Evolutionary conservation across 2,797 vertebrate genomes (phyloP).

Genomic region (Psittacula echo): DNA sequence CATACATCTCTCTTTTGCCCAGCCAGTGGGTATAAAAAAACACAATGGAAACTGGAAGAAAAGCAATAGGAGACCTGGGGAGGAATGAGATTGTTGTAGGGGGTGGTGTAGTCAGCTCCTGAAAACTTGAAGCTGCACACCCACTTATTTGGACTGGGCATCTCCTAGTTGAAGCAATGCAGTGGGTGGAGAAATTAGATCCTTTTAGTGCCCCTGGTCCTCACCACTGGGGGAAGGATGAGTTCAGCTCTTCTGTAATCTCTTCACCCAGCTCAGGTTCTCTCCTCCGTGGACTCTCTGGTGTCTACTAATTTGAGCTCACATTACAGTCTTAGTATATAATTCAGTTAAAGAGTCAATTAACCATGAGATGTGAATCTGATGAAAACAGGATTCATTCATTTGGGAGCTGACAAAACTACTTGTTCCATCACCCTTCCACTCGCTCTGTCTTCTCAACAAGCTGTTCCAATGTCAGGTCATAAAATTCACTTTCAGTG

Average conservation of each 20-base stretch:
- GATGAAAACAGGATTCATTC: slow-evolving; percentile 39
- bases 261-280: not conserved
- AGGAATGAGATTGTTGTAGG: not conserved
- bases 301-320: slow-evolving; percentile 3
- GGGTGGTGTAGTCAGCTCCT: not conserved
- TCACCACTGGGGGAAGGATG: not conserved
- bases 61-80: not conserved
- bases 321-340: not conserved
- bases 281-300: not conserved
- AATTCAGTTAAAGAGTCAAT: slow-evolving; percentile 51
- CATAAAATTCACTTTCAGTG: slow-evolving; percentile 22
- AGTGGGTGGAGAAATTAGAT: not conserved
- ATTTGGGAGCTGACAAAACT: slow-evolving; percentile 48
- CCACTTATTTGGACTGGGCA: not conserved
- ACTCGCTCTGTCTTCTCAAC: not conserved
- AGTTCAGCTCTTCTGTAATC: not conserved
- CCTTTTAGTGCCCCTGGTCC: not conserved
- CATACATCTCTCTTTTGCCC: not conserved
- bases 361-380: slow-evolving; percentile 35
- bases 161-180: not conserved
- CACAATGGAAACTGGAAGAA: not conserved
- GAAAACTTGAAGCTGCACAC: not conserved
- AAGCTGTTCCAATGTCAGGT: slow-evolving; percentile 24
- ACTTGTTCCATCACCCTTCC: slow-evolving; percentile 6
- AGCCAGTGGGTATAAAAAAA: not conserved